Evolutionary conservation across 2,113 vertebrate genomes (phyloP).

Genomic region (Sturnira hondurensis): DNA sequence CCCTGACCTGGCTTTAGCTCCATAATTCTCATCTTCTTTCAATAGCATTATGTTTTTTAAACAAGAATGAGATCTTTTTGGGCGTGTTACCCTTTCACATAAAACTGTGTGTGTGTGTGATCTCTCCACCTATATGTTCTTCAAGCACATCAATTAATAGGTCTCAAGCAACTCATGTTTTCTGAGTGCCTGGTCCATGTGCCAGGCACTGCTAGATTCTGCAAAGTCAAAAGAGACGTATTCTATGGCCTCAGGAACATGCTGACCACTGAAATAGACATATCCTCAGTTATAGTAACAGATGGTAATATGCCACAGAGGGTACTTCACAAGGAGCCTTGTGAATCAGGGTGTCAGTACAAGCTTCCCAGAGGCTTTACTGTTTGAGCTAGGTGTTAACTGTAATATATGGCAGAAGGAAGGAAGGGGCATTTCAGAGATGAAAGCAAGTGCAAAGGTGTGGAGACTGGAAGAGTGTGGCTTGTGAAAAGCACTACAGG

Average conservation of each 20-base stretch:
- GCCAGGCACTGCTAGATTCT: not conserved
- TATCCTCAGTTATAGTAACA: not conserved
- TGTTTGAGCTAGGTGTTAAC: not conserved
- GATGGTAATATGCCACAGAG: not conserved
- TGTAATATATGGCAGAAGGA: not conserved
- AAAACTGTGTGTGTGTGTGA: too few species aligned
- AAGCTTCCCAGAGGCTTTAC: not conserved
- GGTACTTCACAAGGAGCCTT: not conserved
- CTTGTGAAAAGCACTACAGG: not conserved
- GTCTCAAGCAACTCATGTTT: not conserved
- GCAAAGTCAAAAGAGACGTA: not conserved
- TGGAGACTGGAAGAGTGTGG: not conserved
- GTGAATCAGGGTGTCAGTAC: not conserved
- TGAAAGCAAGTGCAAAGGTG: not conserved
- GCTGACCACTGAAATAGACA: not conserved
- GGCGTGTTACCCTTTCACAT: not conserved
- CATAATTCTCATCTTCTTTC: slow-evolving; percentile 2
- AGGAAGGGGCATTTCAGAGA: not conserved
- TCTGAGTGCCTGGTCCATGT: not conserved
- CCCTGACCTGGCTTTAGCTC: not conserved
- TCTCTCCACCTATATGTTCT: not conserved
- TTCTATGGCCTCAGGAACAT: not conserved
- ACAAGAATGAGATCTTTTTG: not conserved
- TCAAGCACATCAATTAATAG: not conserved
- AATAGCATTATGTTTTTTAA: slow-evolving; percentile 14